Base-by-base conservation (phyloP, 2,888 invertebrate species). In the Cylindroiulus punctatus region DNA sequence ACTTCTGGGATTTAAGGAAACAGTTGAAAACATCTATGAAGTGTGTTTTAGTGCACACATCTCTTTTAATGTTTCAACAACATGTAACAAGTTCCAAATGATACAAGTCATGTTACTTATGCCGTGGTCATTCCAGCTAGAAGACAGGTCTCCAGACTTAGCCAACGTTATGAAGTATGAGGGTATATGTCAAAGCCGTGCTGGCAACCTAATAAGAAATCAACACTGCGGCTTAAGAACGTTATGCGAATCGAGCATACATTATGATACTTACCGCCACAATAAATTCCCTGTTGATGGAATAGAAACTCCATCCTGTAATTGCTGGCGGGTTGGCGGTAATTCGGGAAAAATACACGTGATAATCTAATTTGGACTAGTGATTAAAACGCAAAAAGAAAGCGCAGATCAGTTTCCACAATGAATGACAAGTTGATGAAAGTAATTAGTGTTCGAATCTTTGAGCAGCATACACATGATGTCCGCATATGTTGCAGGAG, bases 151-250 rank as follows among this genome's bases (percentile, higher is more conserved):
- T 3, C 4, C 47, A 47, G 52, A 52, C 52, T 65, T 26, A 65
- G 26, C 65, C 65, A 26, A 65, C 65, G 26, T 65, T 65, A 65
- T 65, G 65, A 65, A 65, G 65, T 26, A 65, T 65, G 4, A 65
- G 12, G 26, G 65, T 65, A 65, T 65, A 65, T 10, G 65, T 65
- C 65, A 65, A 12, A 26, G 65, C 65, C 12, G 65, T 65, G 26
- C 65, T 65, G 26, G 65, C 65, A 7, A 65, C 65, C 65, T 65
- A 40, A 7, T 4, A 12, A 65, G 10, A 65, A n/a, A 26, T 4
- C 1, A 7, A 22, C n/a, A 57, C 4, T 14, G 19, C n/a, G 22
- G 14, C 47, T 47, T 3, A 65, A 65, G 1, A 22, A 22, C 7
- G 26, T 65, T n/a, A 26, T 10, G 0, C 10, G 12, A 65, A 26